Evolutionary conservation across 2,888 invertebrate species (phyloP).

Genomic region (Meiosimyza platycephala): DNA sequence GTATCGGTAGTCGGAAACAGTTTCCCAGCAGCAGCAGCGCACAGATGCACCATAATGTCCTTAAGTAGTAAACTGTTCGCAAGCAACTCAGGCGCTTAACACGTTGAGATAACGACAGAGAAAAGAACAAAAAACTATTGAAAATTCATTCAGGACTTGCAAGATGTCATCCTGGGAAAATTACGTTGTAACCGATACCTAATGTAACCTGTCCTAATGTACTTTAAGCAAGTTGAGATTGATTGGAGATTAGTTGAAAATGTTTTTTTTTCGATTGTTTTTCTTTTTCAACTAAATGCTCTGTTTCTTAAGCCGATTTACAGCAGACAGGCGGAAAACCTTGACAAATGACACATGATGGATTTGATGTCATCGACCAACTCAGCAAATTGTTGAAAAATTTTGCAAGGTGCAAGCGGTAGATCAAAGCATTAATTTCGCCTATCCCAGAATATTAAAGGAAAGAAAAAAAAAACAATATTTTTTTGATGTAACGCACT

Average conservation of each 20-base stretch:
- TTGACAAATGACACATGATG: constrained; percentile 25
- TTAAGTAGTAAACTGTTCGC: constrained; percentile 57
- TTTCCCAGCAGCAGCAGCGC: constrained; percentile 12
- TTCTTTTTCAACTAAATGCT: too few species aligned
- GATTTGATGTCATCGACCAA: constrained; percentile 13
- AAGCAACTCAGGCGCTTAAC: constrained; percentile 58
- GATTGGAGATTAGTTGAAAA: constrained; percentile 46
- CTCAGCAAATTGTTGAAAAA: background rate
- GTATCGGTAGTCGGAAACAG: background rate
- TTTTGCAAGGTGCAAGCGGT: background rate
- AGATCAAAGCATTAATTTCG: background rate
- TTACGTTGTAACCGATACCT: constrained; percentile 9
- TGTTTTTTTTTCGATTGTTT: too few species aligned
- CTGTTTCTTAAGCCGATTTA: constrained; percentile 21
- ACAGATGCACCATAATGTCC: constrained; percentile 14
- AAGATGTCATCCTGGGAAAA: constrained; percentile 13
- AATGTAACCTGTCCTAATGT: constrained; percentile 58
- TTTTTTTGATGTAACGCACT: background rate
- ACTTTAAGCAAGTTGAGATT: constrained; percentile 54
- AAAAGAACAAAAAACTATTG: constrained; percentile 25
- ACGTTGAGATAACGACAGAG: constrained; percentile 21
- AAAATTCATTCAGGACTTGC: background rate
- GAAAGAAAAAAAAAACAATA: constrained; percentile 36
- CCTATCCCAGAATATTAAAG: too few species aligned
- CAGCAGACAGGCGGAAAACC: background rate